Percentiles rank a stretch among this genome's conserved stretches.
Evolutionary conservation across 2,888 invertebrate species (phyloP).

Genomic region (Pherbina coryleti): DNA sequence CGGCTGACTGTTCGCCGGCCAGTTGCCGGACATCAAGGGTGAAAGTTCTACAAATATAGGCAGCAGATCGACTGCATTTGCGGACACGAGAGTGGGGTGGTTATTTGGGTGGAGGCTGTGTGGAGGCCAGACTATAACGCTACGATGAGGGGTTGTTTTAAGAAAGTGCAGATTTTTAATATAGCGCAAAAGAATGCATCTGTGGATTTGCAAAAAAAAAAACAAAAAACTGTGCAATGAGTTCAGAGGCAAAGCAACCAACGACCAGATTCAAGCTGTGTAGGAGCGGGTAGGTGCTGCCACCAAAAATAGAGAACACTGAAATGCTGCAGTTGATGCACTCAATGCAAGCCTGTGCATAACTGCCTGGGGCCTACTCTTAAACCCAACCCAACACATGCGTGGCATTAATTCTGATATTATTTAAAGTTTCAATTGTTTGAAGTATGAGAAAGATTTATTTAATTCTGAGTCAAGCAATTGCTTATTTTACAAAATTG

Average conservation of each 20-base stretch:
- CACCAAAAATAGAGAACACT: neutral
- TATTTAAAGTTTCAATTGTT: neutral
- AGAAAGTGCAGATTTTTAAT: neutral
- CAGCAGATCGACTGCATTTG: neutral
- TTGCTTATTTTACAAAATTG: no score
- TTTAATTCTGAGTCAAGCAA: no score
- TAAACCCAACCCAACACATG: no score
- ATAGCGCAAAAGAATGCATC: neutral
- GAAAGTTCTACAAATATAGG: conserved; percentile 9
- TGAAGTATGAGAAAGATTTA: neutral
- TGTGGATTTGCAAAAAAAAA: neutral
- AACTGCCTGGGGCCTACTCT: no score
- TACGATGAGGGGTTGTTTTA: neutral
- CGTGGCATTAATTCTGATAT: no score
- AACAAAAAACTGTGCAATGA: no score
- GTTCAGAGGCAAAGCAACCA: no score
- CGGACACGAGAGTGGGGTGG: neutral
- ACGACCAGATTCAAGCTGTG: no score
- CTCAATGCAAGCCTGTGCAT: conserved; percentile 13
- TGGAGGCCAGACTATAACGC: neutral
- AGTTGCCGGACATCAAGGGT: conserved; percentile 30
- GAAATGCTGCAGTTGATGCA: conserved; percentile 4
- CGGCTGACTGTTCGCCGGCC: neutral
- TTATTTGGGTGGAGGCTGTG: neutral
- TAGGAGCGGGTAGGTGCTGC: no score